Evolutionary conservation across 1,140 invertebrate genomes (phyloP).

Genomic region (Homalodisca vitripennis): DNA sequence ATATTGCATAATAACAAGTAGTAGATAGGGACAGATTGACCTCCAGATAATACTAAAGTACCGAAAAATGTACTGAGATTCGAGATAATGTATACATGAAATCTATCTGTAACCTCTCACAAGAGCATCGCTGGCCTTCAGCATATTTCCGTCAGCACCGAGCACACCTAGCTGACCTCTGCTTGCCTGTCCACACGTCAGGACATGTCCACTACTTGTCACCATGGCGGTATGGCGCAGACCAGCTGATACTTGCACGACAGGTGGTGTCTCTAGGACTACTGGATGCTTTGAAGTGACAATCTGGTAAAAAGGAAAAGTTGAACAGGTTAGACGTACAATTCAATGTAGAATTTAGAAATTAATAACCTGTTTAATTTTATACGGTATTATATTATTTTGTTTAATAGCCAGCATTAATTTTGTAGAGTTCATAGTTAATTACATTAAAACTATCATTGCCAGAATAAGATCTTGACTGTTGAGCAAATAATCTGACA

Average conservation of each 20-base stretch:
- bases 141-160: slow-evolving; percentile 41
- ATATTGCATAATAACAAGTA: no score
- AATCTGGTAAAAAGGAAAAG: slow-evolving; percentile 3
- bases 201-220: slow-evolving; percentile 51
- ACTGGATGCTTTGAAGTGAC: neutral
- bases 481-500: no score
- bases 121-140: slow-evolving; percentile 49
- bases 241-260: slow-evolving; percentile 22
- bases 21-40: no score
- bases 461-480: neutral
- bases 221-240: slow-evolving; percentile 25
- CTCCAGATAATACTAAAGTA: no score
- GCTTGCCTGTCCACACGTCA: slow-evolving; percentile 60
- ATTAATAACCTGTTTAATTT: neutral
- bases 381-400: neutral
- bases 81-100: no score
- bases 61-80: no score
- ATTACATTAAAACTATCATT: neutral
- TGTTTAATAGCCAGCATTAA: neutral
- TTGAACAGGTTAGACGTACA: neutral
- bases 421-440: neutral
- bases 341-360: neutral
- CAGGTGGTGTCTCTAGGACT: neutral
- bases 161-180: slow-evolving; percentile 63
- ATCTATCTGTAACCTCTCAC: slow-evolving; percentile 52